Evolutionary conservation across 2,888 invertebrate species (phyloP), one percentile per base, ranked within the genome.

Genomic region (Bibio marci): DNA sequence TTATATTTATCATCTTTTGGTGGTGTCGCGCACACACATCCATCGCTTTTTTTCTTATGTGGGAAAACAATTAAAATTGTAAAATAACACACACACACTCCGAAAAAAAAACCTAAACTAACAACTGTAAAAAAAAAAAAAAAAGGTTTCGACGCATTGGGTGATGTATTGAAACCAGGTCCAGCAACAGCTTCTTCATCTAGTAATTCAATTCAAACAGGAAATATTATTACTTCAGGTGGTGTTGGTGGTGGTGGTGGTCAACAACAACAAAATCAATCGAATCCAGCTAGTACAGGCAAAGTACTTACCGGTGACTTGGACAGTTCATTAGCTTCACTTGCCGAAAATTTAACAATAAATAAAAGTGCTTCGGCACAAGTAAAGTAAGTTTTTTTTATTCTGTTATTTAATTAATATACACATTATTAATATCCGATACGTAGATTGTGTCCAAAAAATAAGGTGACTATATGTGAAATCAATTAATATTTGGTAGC

Each of bases 281-380:
- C 54, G 14, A 60, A 59, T 43, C 57, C 66, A 47, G 62, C 66
- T 45, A 61, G 65, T 54, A 58, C 69, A 41, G 75, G 75, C 45
- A 82, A 81, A 57, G 79, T 94, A 47, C 70, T 92, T 45, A 87
- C 88, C 19, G 88, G 90, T 40, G 94, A 94, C 63, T 68, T 95
- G 59, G 92, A 95, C 59, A 85, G 88, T 50, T 91, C 90, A 50
- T 74, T 94, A 44, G 91, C 91, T 45, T 83, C 83, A 47, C 68
- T 95, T 51, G 94, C 92, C 45, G 87, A 92, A 65, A 94, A 92
- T 64, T 73, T 95, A 51, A 74, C 79, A 52, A 87, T 88, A 53
- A 83, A 85, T 64, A 81, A 80, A 64, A 76, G 73, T 48, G 71
- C 73, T 27, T 64, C 73, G 37, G 71, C 71, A 35, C 68, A 70